Percentiles rank a stretch among this genome's conserved stretches.
phyloP scores from a whole-genome alignment of 2,888 invertebrate species.

The Xanthostigma xanthostigma region DNA sequence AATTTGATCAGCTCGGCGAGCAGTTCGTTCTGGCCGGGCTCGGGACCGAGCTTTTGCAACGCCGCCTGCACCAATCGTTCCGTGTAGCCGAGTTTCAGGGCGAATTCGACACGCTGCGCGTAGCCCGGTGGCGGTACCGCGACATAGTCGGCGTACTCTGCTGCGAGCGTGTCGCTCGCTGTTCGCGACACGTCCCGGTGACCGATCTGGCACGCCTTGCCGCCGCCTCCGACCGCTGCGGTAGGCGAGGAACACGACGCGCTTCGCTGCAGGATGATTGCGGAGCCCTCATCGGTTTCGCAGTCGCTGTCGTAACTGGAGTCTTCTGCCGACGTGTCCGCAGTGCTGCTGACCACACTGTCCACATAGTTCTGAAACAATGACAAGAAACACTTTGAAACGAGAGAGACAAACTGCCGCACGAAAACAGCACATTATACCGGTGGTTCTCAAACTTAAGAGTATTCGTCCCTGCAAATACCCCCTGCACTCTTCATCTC shows the following conservation, averaged over 20 bases:
- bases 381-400: background rate
- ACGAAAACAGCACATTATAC: too few species aligned
- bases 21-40: slow-evolving; percentile 75
- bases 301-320: slow-evolving; percentile 79
- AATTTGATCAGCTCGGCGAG: slow-evolving; percentile 77
- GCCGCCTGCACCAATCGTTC: slow-evolving; percentile 73
- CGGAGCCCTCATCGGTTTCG: slow-evolving; percentile 31
- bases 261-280: slow-evolving; percentile 16
- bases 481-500: too few species aligned
- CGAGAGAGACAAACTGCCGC: background rate
- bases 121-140: slow-evolving; percentile 22
- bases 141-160: slow-evolving; percentile 74
- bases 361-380: slow-evolving; percentile 58
- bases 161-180: slow-evolving; percentile 69
- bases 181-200: slow-evolving; percentile 71
- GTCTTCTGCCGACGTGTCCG: slow-evolving; percentile 47
- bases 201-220: slow-evolving; percentile 16
- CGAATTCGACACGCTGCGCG: slow-evolving; percentile 69
- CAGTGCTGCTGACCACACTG: slow-evolving; percentile 36
- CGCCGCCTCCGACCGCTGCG: slow-evolving; percentile 19
- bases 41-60: slow-evolving; percentile 67
- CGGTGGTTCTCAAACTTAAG: too few species aligned
- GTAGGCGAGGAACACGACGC: slow-evolving; percentile 5
- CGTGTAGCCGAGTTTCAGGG: slow-evolving; percentile 81
- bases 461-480: too few species aligned